Percentiles rank a stretch among this genome's conserved stretches.
Conservation (phyloP, 2,113 vertebrate species). For the Pagrus major region DNA sequence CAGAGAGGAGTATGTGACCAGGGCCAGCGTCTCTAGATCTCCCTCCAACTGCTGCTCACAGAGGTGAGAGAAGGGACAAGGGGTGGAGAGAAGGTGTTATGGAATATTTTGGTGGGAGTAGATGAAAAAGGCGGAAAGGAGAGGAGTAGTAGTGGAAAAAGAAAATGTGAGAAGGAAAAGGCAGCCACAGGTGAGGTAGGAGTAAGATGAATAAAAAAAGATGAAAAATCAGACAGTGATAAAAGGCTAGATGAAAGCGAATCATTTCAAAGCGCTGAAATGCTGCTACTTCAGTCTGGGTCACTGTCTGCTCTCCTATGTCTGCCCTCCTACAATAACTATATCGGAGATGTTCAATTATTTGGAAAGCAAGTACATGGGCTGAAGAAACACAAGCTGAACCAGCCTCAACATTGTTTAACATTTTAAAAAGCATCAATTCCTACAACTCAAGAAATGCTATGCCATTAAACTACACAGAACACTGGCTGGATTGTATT, state of each 20-base stretch:
- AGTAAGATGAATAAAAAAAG: background rate
- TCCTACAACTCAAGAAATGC: background rate
- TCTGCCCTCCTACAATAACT: background rate
- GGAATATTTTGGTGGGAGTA: background rate
- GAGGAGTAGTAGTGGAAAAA: background rate
- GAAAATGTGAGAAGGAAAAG: background rate
- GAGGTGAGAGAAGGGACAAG: background rate
- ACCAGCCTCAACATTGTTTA: background rate
- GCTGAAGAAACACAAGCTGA: background rate
- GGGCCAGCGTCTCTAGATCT: conserved; percentile 93
- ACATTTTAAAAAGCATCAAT: background rate
- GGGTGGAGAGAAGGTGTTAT: background rate
- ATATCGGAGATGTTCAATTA: background rate
- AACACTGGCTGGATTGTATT: background rate
- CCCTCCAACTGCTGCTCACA: conserved; percentile 91
- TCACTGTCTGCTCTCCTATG: background rate
- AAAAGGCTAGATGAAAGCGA: background rate
- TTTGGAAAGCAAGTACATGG: background rate
- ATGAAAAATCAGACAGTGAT: background rate
- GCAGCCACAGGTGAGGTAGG: background rate
- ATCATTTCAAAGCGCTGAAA: background rate
- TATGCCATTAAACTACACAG: background rate
- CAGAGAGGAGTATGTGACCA: conserved; percentile 93
- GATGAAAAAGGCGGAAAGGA: background rate
- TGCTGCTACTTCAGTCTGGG: background rate